These are phyloP conservation scores for Cydia fagiglandana DNA, from an alignment of 1,140 invertebrate genomes.

Conservation along the genomic window DNA sequence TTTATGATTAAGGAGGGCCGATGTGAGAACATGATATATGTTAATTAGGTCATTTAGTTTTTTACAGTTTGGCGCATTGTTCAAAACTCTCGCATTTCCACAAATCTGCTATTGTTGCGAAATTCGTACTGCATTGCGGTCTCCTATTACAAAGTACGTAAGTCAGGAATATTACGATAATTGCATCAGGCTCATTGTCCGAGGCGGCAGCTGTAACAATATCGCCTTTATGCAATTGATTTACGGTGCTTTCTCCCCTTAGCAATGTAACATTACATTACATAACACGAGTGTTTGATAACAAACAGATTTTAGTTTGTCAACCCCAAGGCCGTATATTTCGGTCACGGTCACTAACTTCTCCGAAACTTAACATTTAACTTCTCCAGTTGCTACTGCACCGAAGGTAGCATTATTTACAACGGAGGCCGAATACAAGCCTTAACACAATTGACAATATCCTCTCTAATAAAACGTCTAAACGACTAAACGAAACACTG, in stretches of 20 bases:
- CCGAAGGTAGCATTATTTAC: neutral
- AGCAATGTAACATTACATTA: neutral
- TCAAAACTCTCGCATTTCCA: neutral
- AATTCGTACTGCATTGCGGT: neutral
- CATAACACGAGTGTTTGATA: neutral
- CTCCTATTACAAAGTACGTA: conserved; percentile 8
- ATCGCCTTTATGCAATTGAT: conserved; percentile 18
- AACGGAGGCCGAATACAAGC: conserved; percentile 1
- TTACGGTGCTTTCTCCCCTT: conserved; percentile 15
- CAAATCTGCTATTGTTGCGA: neutral
- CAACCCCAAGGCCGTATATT: conserved; percentile 5
- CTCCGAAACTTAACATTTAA: neutral
- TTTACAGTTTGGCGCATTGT: neutral
- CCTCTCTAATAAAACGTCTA: too few species aligned
- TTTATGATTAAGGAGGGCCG: too few species aligned
- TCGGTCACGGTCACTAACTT: conserved; percentile 9
- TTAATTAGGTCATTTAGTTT: neutral
- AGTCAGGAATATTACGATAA: conserved; percentile 9
- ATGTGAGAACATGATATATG: too few species aligned
- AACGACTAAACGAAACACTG: too few species aligned
- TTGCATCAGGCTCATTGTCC: neutral
- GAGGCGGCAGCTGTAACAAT: conserved; percentile 3
- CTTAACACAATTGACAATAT: neutral
- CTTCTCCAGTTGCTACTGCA: neutral
- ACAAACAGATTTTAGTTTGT: conserved; percentile 5